These are phyloP conservation scores for Parasteatoda lunata DNA, from an alignment of 2,888 invertebrate species.

Conservation along the genomic window DNA sequence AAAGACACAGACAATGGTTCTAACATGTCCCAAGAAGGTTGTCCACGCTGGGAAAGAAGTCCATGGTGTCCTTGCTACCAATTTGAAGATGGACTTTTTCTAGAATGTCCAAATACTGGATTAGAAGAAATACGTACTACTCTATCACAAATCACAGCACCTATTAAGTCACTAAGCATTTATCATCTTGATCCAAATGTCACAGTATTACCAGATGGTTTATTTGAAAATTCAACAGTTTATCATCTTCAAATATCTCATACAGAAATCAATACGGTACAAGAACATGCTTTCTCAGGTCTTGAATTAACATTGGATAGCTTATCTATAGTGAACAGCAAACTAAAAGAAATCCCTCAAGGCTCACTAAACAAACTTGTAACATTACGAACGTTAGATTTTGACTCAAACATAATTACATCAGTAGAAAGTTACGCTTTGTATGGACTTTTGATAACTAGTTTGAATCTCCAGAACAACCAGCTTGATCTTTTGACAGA, in stretches of 20 bases:
- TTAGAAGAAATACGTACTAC: constrained; percentile 84
- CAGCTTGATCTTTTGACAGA: constrained; percentile 86
- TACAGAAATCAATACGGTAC: constrained; percentile 80
- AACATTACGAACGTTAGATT: constrained; percentile 84
- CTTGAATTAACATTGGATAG: constrained; percentile 73
- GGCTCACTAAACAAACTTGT: constrained; percentile 77
- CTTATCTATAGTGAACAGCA: constrained; percentile 74
- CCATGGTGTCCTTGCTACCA: constrained; percentile 88
- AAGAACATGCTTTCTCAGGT: constrained; percentile 72
- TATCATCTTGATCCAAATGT: constrained; percentile 90
- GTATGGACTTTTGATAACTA: constrained; percentile 87
- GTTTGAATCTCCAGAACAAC: constrained; percentile 88
- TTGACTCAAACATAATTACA: constrained; percentile 88
- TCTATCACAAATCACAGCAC: constrained; percentile 76
- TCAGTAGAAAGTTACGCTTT: constrained; percentile 92
- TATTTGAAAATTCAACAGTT: constrained; percentile 79
- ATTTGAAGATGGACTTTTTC: constrained; percentile 91
- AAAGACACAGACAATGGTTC: constrained; percentile 40
- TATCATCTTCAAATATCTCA: constrained; percentile 77
- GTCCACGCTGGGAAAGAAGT: constrained; percentile 66
- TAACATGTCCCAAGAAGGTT: constrained; percentile 47
- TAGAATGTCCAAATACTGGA: constrained; percentile 90
- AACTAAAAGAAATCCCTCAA: constrained; percentile 73
- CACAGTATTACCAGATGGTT: constrained; percentile 82
- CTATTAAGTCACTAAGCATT: constrained; percentile 87